These are phyloP conservation scores for Cataglyphis hispanica DNA, from an alignment of 1,140 invertebrate species.

Conservation along the genomic window DNA sequence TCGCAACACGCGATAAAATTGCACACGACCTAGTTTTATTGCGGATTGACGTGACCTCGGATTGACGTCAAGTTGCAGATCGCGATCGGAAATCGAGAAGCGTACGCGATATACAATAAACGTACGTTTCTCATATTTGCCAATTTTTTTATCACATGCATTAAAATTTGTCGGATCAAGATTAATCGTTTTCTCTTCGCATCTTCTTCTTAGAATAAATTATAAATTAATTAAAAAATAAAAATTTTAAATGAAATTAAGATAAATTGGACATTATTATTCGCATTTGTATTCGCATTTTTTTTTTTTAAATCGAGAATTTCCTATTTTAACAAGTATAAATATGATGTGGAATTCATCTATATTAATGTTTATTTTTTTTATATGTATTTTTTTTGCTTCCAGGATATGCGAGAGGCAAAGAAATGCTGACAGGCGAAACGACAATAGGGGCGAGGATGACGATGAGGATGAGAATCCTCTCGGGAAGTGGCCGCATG, in stretches of 20 bases:
- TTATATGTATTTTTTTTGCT: background rate
- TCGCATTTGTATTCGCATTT: no score
- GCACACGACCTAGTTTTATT: conserved; percentile 59
- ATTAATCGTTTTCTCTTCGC: background rate
- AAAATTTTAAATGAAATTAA: background rate
- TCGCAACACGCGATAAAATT: conserved; percentile 52
- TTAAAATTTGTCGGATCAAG: background rate
- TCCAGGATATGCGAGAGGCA: conserved; percentile 78
- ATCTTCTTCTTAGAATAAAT: background rate
- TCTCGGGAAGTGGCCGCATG: conserved; percentile 91
- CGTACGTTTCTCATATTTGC: background rate
- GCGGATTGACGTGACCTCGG: conserved; percentile 43
- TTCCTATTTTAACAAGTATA: background rate
- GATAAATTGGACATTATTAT: background rate
- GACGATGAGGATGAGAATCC: conserved; percentile 85
- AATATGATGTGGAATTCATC: background rate
- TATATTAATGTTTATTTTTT: background rate
- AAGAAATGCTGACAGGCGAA: conserved; percentile 72
- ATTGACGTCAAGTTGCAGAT: conserved; percentile 26
- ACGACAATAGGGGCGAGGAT: conserved; percentile 77
- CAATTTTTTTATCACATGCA: background rate
- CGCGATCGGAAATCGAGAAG: conserved; percentile 47
- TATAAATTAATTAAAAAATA: background rate
- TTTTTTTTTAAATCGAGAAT: no score
- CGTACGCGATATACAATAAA: background rate